Percentiles rank a stretch among this genome's conserved stretches.
phyloP scores from a whole-genome alignment of 1,140 invertebrate genomes.

The Camponotus vicinus region DNA sequence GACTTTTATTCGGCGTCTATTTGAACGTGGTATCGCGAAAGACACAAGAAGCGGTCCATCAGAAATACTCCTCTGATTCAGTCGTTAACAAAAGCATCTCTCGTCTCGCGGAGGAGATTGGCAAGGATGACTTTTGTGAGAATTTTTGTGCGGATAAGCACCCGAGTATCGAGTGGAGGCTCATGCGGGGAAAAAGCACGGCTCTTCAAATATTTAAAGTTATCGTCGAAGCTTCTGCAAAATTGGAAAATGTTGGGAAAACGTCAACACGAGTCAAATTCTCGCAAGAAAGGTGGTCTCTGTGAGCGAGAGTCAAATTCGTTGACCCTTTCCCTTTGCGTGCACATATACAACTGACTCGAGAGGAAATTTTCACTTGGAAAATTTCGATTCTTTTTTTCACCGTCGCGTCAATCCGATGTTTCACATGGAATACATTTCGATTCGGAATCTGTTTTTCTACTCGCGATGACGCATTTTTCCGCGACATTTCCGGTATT shows the following conservation, averaged over 20 bases:
- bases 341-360: not conserved
- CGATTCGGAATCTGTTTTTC: not conserved
- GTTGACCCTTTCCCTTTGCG: constrained; percentile 5
- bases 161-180: constrained; percentile 32
- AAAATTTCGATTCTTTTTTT: constrained; percentile 49
- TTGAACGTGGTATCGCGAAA: constrained; percentile 37
- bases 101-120: not conserved
- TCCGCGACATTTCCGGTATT: constrained; percentile 18
- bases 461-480: constrained; percentile 40
- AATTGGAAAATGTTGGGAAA: constrained; percentile 21
- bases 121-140: too few relatives aligned
- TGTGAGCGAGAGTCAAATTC: constrained; percentile 8
- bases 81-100: constrained; percentile 46
- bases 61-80: constrained; percentile 34
- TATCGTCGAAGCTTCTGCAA: constrained; percentile 28
- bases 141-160: constrained; percentile 39
- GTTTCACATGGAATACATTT: constrained; percentile 28
- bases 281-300: not conserved
- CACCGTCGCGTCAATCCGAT: constrained; percentile 40
- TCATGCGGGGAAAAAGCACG: constrained; percentile 7
- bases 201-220: constrained; percentile 67
- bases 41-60: constrained; percentile 19
- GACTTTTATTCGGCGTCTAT: constrained; percentile 41
- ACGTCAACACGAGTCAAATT: constrained; percentile 44
- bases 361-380: not conserved